phyloP scores from a whole-genome alignment of 2,113 vertebrate species.

The Gopherus evgoodei region DNA sequence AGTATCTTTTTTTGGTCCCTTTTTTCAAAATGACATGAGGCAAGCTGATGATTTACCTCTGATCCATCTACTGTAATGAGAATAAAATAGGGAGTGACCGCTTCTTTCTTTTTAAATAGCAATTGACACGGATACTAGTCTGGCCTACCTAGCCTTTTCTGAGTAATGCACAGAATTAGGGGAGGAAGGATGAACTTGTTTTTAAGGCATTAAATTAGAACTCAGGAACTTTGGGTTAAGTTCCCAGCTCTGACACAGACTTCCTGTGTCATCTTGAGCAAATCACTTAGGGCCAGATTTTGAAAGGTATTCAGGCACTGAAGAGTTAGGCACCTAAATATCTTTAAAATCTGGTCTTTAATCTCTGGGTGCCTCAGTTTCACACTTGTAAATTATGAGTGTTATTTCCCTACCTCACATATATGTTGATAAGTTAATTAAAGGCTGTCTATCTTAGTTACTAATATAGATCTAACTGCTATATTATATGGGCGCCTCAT shows the following conservation, averaged over 20 bases:
- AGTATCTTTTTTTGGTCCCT: background rate
- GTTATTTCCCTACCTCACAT: background rate
- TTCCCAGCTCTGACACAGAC: background rate
- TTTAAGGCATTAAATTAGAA: conserved; percentile 32
- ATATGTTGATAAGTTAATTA: background rate
- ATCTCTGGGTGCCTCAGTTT: background rate
- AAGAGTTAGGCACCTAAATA: background rate
- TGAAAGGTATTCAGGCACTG: background rate
- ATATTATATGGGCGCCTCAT: background rate
- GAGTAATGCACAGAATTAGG: background rate
- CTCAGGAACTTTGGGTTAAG: background rate
- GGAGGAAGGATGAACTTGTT: conserved; percentile 22
- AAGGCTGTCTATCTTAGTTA: background rate
- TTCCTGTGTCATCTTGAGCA: conserved; percentile 16
- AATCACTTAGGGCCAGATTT: background rate
- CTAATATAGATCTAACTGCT: background rate
- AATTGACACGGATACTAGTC: background rate
- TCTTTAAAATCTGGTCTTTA: background rate
- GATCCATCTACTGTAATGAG: background rate
- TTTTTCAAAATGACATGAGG: background rate
- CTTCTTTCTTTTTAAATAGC: background rate
- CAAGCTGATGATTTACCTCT: background rate
- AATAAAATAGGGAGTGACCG: background rate
- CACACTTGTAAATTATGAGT: background rate
- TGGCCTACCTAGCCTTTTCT: background rate